Evolutionary conservation across 2,797 vertebrate genomes (phyloP).

Genomic region (Rhincodon typus): DNA sequence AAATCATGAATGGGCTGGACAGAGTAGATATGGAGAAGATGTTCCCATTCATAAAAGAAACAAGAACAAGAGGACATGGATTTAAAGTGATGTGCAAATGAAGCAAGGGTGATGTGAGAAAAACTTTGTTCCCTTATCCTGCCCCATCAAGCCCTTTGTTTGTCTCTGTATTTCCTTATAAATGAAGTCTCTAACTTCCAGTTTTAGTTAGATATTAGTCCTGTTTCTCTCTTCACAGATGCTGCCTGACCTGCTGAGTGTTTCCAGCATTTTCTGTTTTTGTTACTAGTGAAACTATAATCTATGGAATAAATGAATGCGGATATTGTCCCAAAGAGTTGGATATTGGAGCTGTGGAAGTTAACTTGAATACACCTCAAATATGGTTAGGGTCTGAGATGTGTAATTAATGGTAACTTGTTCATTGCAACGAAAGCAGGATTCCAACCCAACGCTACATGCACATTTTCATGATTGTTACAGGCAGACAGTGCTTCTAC

Average conservation of each 20-base stretch:
- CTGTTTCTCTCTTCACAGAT: background rate
- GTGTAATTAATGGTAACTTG: background rate
- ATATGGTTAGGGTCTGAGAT: background rate
- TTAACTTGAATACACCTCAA: background rate
- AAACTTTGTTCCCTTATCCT: background rate
- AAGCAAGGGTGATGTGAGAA: too few relatives aligned
- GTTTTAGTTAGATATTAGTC: background rate
- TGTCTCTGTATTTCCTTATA: background rate
- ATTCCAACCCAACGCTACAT: background rate
- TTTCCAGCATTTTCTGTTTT: background rate
- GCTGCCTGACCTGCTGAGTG: background rate
- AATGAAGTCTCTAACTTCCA: background rate
- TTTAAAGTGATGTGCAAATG: too few relatives aligned
- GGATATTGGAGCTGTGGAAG: too few relatives aligned
- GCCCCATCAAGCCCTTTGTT: too few relatives aligned
- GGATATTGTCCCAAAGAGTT: background rate
- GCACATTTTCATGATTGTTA: background rate
- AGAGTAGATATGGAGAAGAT: too few relatives aligned
- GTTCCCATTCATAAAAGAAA: too few relatives aligned
- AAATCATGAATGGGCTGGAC: too few relatives aligned
- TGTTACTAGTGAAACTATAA: background rate
- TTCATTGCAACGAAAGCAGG: background rate
- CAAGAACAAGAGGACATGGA: too few relatives aligned
- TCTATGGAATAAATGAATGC: background rate
- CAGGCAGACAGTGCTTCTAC: background rate